Evolutionary conservation across 2,113 vertebrate species (phyloP).

Genomic region (Neomonachus schauinslandi): DNA sequence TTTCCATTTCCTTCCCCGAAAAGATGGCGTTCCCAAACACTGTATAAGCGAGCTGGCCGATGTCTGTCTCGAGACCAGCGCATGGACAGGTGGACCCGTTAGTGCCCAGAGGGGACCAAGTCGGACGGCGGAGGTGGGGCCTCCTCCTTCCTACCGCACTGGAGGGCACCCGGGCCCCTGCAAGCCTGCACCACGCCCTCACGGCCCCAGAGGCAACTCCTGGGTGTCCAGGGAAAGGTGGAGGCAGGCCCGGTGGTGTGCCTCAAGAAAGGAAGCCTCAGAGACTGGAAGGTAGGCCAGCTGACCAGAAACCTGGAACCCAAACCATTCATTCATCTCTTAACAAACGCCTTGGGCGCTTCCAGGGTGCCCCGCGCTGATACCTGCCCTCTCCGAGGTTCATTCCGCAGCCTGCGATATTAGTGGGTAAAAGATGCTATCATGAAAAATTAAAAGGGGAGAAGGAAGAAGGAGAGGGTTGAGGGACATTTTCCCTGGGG

Average conservation of each 20-base stretch:
- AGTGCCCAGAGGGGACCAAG: not conserved
- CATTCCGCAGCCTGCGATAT: not conserved
- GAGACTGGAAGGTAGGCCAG: not conserved
- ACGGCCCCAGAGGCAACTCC: not conserved
- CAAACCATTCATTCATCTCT: not conserved
- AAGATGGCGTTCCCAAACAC: not conserved
- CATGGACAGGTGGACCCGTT: rapidly evolving
- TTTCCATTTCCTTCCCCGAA: not conserved
- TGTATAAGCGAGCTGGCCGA: rapidly evolving
- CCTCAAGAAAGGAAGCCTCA: too few relatives aligned
- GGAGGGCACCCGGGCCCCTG: not conserved
- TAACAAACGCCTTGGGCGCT: not conserved
- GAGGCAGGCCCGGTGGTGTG: too few relatives aligned
- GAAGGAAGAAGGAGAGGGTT: not conserved
- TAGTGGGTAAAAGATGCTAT: not conserved
- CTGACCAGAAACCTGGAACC: not conserved
- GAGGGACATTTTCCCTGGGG: not conserved
- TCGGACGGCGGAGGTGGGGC: not conserved
- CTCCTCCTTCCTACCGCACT: not conserved
- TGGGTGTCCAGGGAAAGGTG: not conserved
- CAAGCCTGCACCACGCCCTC: rapidly evolving
- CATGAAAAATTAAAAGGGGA: not conserved
- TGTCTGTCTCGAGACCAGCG: not conserved
- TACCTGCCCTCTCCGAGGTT: too few relatives aligned
- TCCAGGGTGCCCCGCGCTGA: rapidly evolving